These are phyloP conservation scores for Helicolenus hilgendorfi DNA, from an alignment of 2,797 vertebrate species.

Conservation along the genomic window DNA sequence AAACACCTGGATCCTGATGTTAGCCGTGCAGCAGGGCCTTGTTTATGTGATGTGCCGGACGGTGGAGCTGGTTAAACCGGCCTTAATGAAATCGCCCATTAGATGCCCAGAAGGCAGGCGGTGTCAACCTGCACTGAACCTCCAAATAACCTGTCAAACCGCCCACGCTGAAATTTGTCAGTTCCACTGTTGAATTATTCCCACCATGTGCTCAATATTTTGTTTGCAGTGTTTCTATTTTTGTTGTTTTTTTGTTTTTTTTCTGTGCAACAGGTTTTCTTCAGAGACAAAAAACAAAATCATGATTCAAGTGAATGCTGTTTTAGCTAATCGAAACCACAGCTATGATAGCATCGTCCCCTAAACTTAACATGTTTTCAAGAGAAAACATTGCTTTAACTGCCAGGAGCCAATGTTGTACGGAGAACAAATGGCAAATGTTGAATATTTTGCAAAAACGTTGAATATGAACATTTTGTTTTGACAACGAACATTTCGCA, in stretches of 20 bases:
- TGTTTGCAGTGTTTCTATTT: not conserved
- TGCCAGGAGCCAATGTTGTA: not conserved
- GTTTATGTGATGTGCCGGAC: constrained; percentile 21
- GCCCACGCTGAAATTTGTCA: not conserved
- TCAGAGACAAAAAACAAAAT: no score
- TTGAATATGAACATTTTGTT: not conserved
- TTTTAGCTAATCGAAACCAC: no score
- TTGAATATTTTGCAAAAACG: not conserved
- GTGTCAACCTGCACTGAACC: not conserved
- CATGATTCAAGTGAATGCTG: no score
- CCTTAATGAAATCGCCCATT: constrained; percentile 18
- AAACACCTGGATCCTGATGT: not conserved
- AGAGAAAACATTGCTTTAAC: not conserved
- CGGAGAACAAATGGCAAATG: not conserved
- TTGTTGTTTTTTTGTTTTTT: not conserved
- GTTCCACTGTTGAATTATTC: not conserved
- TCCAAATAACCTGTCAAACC: constrained; percentile 29
- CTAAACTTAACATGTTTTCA: no score
- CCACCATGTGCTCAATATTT: not conserved
- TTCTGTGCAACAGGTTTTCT: not conserved
- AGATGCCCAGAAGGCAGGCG: not conserved
- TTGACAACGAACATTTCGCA: not conserved
- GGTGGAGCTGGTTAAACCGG: constrained; percentile 17
- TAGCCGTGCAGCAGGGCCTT: not conserved
- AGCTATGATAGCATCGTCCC: no score